Conservation (phyloP, 2,113 vertebrate species). For the Trichomycterus rosablanca region DNA sequence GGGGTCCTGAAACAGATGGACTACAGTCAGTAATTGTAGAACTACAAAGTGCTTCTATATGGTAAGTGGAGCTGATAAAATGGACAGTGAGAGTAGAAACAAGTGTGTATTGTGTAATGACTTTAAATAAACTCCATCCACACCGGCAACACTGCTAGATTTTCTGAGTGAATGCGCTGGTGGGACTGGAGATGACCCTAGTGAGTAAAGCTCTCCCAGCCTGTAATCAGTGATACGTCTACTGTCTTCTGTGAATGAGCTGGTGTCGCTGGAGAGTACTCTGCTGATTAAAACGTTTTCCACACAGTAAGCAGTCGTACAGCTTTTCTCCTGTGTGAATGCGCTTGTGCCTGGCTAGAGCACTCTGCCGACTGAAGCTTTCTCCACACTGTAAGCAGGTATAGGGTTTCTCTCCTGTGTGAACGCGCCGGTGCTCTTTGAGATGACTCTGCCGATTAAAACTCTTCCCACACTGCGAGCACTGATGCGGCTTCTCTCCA, state of each 20-base stretch:
- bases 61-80: too few relatives aligned
- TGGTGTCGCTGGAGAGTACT: not conserved
- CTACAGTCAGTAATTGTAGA: too few relatives aligned
- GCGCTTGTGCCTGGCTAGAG: not conserved
- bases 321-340: slow-evolving; percentile 3
- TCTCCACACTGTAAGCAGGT: not conserved
- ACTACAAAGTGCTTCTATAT: too few relatives aligned
- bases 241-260: not conserved
- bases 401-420: not conserved
- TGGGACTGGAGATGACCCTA: not conserved
- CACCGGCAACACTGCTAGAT: not conserved
- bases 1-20: too few relatives aligned
- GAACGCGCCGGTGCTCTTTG: not conserved
- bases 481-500: slow-evolving; percentile 3
- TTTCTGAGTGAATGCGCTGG: not conserved
- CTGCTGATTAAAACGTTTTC: not conserved
- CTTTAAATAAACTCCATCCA: not conserved
- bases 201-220: not conserved
- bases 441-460: not conserved
- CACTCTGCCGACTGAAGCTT: not conserved
- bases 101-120: too few relatives aligned
- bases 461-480: not conserved
- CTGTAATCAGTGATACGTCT: not conserved
- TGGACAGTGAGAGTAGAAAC: too few relatives aligned
- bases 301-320: not conserved